Percentiles rank a stretch among this genome's conserved stretches.
Evolutionary conservation across 2,888 invertebrate species (phyloP).

Genomic region (Catonia carolina): DNA sequence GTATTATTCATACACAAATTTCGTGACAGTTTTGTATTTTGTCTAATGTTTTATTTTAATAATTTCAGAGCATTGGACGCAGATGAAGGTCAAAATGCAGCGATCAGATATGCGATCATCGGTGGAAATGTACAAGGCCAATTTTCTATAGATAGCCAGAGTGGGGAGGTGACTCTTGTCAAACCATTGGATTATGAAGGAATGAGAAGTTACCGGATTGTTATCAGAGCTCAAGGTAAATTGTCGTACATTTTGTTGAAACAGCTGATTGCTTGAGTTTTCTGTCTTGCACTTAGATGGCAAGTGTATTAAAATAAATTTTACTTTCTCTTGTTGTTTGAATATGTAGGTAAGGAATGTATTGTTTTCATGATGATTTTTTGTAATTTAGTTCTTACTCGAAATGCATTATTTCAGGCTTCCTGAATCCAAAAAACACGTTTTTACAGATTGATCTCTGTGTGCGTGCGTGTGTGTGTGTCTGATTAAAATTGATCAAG

Average conservation of each 20-base stretch:
- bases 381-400: no score
- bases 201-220: constrained; percentile 74
- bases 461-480: no score
- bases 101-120: constrained; percentile 88
- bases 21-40: no score
- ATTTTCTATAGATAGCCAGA: constrained; percentile 89
- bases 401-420: no score
- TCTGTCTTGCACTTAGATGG: background rate
- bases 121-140: constrained; percentile 91
- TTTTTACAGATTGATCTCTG: no score
- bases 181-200: constrained; percentile 87
- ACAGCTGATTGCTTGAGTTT: constrained; percentile 4
- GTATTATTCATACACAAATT: no score
- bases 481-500: no score
- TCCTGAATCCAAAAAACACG: no score
- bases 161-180: constrained; percentile 82
- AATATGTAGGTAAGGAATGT: no score
- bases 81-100: constrained; percentile 88
- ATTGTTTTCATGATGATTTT: no score
- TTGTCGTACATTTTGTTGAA: constrained; percentile 11
- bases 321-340: background rate
- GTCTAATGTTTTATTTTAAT: no score
- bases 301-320: constrained; percentile 1
- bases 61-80: constrained; percentile 89
- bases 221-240: constrained; percentile 81